Base-by-base conservation (phyloP, 1,140 invertebrate genomes). In the Drosophila pseudoobscura region DNA sequence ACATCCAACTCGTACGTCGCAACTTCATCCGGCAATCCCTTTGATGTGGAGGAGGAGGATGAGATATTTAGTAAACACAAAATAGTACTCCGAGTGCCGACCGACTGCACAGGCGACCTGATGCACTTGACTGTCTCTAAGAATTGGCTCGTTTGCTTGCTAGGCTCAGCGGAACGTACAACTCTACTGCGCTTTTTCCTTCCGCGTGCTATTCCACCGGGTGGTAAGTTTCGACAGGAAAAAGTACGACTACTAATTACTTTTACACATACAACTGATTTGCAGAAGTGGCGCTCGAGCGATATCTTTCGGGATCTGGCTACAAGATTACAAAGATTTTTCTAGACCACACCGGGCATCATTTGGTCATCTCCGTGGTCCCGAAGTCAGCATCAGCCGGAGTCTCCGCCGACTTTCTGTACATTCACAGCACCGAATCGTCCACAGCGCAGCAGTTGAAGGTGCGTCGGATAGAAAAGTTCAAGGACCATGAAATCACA, bases 401-500 rank as follows among this genome's bases (percentile, higher is more conserved):
- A 39, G 94, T 93, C 45, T 92, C 93, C 17, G 93, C 95, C 0
- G 97, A 98, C 89, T 93, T 97, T 39, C 93, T 96, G 6, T 98
- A 98, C 90, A 92, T 98, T 3, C 94, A 95, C 41, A 92, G 93
- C 71, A 94, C 94, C 74, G 93, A 94, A 9, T 93, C 93, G 20
- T 35, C 82, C 6, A 55, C 63, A n/a, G 69, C 58, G 6, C 80
- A 84, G 24, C 77, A 87, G 35, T 39, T 84, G 0, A 96, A 96
- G 94, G 92, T 94, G 44, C 94, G 95, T 75, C 93, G 93, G 73
- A 93, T 94, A 65, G 87, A 90, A 24, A 90, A 96, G 91, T 94
- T 96, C 56, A 94, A 94, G 76, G 96, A 96, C 50, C 96, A 97
- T 92, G 95, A 97, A 89, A 95, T 99, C 31, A 98, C 97, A 13